Conservation (phyloP, 2,888 invertebrate species). For the Mythimna pallens region DNA sequence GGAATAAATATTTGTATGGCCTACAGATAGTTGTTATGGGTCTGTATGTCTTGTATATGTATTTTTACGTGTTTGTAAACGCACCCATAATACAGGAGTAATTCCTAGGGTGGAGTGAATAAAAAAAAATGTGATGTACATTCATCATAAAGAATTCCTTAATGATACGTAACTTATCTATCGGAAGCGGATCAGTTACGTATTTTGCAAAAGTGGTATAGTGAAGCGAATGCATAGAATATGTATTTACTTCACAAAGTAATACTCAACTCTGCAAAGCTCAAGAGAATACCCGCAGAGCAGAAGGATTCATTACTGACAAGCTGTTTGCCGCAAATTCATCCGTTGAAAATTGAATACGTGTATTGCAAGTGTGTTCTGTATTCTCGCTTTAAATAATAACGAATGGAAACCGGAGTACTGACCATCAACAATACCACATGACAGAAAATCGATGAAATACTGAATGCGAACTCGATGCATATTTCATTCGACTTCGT, state of each 20-base stretch:
- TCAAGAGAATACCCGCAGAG: constrained; percentile 11
- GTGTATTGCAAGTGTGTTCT: constrained; percentile 17
- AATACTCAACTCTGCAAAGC: constrained; percentile 21
- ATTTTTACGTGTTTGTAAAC: too few relatives aligned
- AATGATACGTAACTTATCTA: constrained; percentile 1
- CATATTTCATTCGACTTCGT: constrained; percentile 16
- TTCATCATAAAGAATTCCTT: background rate
- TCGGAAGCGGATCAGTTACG: background rate
- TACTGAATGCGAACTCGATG: constrained; percentile 3
- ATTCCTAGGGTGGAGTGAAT: too few relatives aligned
- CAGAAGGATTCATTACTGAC: constrained; percentile 41
- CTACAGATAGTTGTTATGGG: too few relatives aligned
- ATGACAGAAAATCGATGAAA: constrained; percentile 18
- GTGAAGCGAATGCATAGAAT: background rate
- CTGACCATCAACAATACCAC: constrained; percentile 3
- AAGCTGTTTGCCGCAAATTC: constrained; percentile 15
- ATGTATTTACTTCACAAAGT: constrained; percentile 7
- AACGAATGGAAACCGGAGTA: background rate
- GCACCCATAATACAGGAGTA: too few relatives aligned
- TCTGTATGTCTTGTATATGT: too few relatives aligned
- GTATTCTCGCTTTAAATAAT: constrained; percentile 2
- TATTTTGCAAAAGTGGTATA: background rate
- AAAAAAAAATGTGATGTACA: background rate
- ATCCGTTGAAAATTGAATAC: constrained; percentile 19
- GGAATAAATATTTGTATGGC: too few relatives aligned